Conservation (phyloP, 2,797 vertebrate genomes). For the Pangasius macronema region DNA sequence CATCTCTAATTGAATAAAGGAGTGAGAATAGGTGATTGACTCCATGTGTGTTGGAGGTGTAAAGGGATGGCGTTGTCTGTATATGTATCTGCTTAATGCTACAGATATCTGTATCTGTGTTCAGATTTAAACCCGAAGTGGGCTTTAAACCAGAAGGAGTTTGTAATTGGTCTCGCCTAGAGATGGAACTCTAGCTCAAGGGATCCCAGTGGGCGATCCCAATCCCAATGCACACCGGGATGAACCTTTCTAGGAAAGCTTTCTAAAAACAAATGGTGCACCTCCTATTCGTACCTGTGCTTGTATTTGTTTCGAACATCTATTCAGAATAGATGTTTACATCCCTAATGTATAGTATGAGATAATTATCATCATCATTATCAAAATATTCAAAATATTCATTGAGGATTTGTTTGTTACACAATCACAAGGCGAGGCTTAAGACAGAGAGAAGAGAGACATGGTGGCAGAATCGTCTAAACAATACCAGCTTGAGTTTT, state of each 20-base stretch:
- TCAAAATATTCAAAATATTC: background rate
- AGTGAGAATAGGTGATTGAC: background rate
- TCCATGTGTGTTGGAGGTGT: background rate
- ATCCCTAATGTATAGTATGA: background rate
- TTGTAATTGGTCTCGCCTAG: background rate
- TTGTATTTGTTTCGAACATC: background rate
- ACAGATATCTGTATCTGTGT: background rate
- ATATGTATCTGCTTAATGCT: background rate
- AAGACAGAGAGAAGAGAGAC: background rate
- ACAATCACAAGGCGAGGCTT: slow-evolving; percentile 22
- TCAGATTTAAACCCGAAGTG: background rate
- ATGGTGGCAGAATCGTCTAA: background rate
- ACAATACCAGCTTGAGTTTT: background rate
- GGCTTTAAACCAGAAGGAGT: background rate
- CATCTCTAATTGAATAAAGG: background rate
- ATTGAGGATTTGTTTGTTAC: background rate
- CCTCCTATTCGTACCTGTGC: background rate
- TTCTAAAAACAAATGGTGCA: background rate
- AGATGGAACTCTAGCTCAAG: background rate
- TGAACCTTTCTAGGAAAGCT: no score
- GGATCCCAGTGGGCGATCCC: no score
- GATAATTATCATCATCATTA: background rate
- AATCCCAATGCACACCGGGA: background rate
- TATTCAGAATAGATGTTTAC: background rate
- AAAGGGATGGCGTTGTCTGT: background rate